Evolutionary conservation across 2,888 invertebrate genomes (phyloP).

Genomic region (Tipula unca): DNA sequence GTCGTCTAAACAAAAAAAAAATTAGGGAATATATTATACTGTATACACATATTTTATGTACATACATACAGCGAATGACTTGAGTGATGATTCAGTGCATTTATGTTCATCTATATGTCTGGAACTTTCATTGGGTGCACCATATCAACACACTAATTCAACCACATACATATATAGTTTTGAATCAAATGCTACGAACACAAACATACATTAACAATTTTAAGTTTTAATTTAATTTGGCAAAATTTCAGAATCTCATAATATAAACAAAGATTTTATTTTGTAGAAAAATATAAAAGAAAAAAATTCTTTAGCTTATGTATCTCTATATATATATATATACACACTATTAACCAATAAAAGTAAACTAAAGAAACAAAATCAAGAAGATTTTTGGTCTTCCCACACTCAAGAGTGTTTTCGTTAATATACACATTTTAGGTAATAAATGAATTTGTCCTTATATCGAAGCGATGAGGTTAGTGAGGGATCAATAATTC

Average conservation of each 20-base stretch:
- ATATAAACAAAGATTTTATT: not conserved
- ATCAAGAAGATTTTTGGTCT: not conserved
- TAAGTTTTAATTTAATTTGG: not conserved
- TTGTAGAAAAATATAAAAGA: not conserved
- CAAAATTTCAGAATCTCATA: slow-evolving; percentile 8
- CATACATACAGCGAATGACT: not conserved
- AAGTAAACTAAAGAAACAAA: not conserved
- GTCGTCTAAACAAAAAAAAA: not conserved
- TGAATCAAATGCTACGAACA: not conserved
- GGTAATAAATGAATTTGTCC: slow-evolving; percentile 14
- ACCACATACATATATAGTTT: not conserved
- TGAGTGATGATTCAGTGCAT: not conserved
- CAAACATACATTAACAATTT: not conserved
- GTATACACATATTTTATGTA: not conserved
- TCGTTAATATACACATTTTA: not conserved
- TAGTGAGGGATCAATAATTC: not conserved
- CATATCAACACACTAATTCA: not conserved
- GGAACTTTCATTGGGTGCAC: not conserved
- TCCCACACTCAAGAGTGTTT: not conserved
- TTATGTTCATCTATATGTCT: not conserved
- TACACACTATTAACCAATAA: not conserved
- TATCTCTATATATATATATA: not conserved
- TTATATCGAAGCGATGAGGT: not conserved
- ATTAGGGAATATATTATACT: not conserved
- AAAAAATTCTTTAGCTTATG: not conserved